Base-by-base conservation (phyloP, 2,888 invertebrate species). In the Drosophila ustulata region DNA sequence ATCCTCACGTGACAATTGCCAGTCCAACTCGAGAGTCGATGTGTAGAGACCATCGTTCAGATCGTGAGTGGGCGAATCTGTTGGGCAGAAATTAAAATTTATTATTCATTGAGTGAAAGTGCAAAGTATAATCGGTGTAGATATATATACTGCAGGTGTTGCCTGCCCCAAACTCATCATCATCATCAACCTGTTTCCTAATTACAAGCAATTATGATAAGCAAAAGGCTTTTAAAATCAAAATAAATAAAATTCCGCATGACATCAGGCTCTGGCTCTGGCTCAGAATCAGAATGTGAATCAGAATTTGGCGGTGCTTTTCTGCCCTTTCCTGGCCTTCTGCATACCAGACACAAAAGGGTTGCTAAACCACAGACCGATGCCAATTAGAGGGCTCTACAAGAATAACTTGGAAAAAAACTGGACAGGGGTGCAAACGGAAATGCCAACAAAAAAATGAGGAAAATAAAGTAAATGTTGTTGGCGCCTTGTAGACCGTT, bases 1-100 rank as follows among this genome's bases (percentile, higher is more conserved):
- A 92, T 96, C 96, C 59, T 94, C 94, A 56, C 96, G 94, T 64
- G 94, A 93, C 75, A 96, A 93, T 71, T 93, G 93, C 81, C 96
- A 92, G 71, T 94, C 93, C 83, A 96, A 91, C 80, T 93, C 94
- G 75, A 95, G 94, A 65, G 93, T 94, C 58, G 95, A 95, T n/a
- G 94, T 94, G 58, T 95, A 95, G 13, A 95, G 93, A 46, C 92
- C 92, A 66, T 95, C 95, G 80, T 93, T 93, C 64, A 93, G 92
- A 63, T 92, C 92, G 66, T 93, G 93, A 28, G 93, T 92, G 68
- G 93, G 93, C 47, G 93, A 93, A 80, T 94, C 95, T 95, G 92
- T 26, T 6, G 25, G 45, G 13, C 25, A 34, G 5, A 45, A 45
- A 43, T 92, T 92, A 64, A 64, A 71, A 57, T 47, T 47, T 37